A percentile compares a stretch with the other conserved stretches of the same genome.
Conservation (phyloP, 2,113 vertebrate species). For the Crypturellus undulatus region DNA sequence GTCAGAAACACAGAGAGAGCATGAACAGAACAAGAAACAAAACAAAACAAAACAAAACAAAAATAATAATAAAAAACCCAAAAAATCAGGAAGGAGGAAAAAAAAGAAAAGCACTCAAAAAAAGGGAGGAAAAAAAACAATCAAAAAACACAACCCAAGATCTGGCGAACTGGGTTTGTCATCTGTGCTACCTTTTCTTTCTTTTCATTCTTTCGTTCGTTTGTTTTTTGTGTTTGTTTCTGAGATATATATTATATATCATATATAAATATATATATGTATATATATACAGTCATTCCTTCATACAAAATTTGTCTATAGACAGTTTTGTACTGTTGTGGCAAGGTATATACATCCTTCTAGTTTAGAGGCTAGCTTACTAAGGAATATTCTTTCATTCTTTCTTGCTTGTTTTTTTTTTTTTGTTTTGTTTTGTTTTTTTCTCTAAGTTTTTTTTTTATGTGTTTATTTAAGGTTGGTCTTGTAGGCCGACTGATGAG, state of each 20-base stretch:
- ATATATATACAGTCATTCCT: conserved; percentile 83
- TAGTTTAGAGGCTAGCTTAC: conserved; percentile 77
- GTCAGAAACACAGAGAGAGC: conserved; percentile 81
- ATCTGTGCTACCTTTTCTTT: conserved; percentile 80
- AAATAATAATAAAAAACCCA: conserved; percentile 2
- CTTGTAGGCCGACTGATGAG: conserved; percentile 85
- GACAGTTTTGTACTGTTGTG: conserved; percentile 77
- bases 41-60: conserved; percentile 64
- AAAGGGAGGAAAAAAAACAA: background rate
- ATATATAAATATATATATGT: conserved; percentile 79
- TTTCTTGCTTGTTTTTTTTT: conserved; percentile 60
- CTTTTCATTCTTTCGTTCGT: conserved; percentile 42
- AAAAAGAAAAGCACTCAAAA: conserved; percentile 58
- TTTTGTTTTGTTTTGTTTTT: background rate
- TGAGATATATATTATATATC: conserved; percentile 78
- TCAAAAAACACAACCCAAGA: conserved; percentile 66
- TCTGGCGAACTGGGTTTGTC: conserved; percentile 78
- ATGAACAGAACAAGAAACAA: conserved; percentile 80
- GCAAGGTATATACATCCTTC: conserved; percentile 80
- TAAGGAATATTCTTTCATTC: conserved; percentile 77
- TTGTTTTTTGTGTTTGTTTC: conserved; percentile 73
- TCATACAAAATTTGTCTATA: conserved; percentile 79
- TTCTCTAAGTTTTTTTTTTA: conserved; percentile 50
- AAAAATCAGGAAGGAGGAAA: conserved; percentile 60
- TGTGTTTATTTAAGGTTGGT: conserved; percentile 86